phyloP scores from a whole-genome alignment of 2,113 vertebrate species.

The Albula goreensis region DNA sequence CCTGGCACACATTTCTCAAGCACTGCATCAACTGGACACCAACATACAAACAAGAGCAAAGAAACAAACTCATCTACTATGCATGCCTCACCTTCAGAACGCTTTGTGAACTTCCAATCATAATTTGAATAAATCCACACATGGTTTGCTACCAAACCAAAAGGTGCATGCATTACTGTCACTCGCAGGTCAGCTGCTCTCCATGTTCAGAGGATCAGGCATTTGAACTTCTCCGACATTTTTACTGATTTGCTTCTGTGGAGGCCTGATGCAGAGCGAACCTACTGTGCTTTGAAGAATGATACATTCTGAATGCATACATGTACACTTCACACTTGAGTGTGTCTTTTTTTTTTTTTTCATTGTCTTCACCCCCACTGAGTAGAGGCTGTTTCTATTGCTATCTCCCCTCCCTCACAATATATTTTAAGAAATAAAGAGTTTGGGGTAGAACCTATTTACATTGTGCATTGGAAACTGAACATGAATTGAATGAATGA shows the following conservation, averaged over 20 bases:
- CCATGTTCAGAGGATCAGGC: neutral
- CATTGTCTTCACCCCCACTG: neutral
- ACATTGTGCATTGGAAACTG: neutral
- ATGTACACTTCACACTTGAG: neutral
- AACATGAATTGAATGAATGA: neutral
- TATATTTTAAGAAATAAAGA: neutral
- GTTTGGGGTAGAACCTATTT: neutral
- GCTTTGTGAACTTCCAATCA: neutral
- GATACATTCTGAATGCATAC: neutral
- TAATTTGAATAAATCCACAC: neutral
- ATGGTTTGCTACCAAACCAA: too few relatives aligned
- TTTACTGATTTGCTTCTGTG: neutral
- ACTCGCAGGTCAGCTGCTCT: neutral
- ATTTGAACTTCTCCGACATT: neutral
- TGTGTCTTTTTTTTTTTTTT: neutral
- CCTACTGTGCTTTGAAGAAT: neutral
- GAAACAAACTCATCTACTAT: neutral
- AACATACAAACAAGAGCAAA: too few relatives aligned
- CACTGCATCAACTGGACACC: too few relatives aligned
- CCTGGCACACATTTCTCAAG: too few relatives aligned
- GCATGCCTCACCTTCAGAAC: neutral
- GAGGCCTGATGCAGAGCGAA: too few relatives aligned
- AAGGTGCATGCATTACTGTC: neutral
- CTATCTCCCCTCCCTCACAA: neutral
- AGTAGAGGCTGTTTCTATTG: neutral